phyloP scores from a whole-genome alignment of 2,797 vertebrate genomes.

The Zalophus californianus region DNA sequence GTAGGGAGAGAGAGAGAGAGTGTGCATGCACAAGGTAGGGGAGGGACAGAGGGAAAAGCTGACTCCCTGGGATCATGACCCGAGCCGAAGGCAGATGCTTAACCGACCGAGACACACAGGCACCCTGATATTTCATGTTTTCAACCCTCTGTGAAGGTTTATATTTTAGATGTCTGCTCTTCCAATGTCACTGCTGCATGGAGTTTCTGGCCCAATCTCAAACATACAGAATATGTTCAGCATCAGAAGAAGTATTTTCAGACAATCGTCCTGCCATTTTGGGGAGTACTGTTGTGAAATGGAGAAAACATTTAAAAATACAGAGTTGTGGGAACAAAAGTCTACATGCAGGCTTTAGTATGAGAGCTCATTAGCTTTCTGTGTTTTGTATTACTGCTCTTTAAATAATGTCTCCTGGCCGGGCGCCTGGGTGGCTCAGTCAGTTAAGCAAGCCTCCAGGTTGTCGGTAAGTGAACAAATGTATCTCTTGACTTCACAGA shows the following conservation, averaged over 20 bases:
- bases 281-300: not conserved
- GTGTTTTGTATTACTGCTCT: not conserved
- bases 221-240: not conserved
- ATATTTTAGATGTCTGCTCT: not conserved
- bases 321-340: not conserved
- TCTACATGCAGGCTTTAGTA: not conserved
- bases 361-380: not conserved
- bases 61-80: not conserved
- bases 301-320: not conserved
- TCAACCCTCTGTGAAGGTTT: not conserved
- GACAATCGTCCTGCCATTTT: not conserved
- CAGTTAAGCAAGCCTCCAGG: not conserved
- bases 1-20: no score
- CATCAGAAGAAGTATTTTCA: not conserved
- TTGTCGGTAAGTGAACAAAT: conserved; percentile 28
- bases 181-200: not conserved
- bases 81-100: not conserved
- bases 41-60: not conserved
- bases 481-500: not conserved
- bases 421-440: not conserved
- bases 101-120: not conserved
- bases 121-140: not conserved
- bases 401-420: not conserved
- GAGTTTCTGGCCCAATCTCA: not conserved
- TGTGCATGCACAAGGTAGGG: not conserved